Evolutionary conservation across 1,140 invertebrate species (phyloP).

Genomic region (Protaetia brevitarsis): DNA sequence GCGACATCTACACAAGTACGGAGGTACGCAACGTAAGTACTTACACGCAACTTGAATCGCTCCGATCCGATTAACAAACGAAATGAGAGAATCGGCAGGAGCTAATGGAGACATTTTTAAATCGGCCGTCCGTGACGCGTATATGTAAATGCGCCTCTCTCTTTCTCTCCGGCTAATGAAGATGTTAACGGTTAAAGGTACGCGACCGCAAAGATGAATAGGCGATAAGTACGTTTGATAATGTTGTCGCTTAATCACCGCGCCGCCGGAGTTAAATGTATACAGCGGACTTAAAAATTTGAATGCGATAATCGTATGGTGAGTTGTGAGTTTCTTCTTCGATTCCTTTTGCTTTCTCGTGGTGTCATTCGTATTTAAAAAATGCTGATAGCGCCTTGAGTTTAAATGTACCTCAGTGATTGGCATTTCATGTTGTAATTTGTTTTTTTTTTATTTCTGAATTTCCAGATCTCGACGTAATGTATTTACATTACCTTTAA

Average conservation of each 20-base stretch:
- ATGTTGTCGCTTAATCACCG: slow-evolving; percentile 10
- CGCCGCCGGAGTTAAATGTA: background rate
- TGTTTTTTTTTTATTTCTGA: no score
- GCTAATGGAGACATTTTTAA: slow-evolving; percentile 14
- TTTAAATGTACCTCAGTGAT: no score
- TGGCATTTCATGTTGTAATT: no score
- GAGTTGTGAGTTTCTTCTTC: background rate
- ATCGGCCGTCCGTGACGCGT: background rate
- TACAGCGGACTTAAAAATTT: slow-evolving; percentile 2
- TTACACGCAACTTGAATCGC: no score
- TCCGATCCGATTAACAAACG: no score
- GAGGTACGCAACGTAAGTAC: no score
- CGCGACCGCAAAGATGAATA: slow-evolving; percentile 15
- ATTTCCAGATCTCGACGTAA: no score
- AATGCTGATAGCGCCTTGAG: background rate
- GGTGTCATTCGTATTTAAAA: background rate
- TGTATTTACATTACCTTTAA: no score
- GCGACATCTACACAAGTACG: background rate
- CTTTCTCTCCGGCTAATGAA: slow-evolving; percentile 1
- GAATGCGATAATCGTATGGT: background rate
- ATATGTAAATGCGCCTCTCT: background rate
- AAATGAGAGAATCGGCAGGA: background rate
- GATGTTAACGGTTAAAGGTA: slow-evolving; percentile 4
- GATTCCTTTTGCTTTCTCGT: background rate
- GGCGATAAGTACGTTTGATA: slow-evolving; percentile 2